These are phyloP conservation scores for Psittacula derbiana DNA, from an alignment of 2,797 vertebrate species.

Conservation along the genomic window DNA sequence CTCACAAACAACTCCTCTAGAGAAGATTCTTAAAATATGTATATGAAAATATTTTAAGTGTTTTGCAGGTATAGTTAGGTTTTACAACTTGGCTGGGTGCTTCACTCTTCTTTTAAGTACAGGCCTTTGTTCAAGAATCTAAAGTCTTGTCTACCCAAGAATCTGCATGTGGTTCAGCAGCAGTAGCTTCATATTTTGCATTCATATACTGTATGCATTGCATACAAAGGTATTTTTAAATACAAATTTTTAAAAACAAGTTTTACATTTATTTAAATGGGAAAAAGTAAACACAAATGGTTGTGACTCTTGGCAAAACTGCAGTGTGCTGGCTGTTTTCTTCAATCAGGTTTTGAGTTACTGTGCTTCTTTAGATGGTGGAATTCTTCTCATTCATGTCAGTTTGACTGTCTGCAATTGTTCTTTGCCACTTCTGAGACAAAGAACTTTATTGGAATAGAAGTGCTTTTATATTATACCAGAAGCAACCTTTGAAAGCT, in stretches of 20 bases:
- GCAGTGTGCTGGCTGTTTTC: not conserved
- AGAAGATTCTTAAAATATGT: not conserved
- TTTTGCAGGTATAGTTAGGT: not conserved
- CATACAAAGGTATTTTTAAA: not conserved
- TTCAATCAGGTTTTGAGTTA: not conserved
- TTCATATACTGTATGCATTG: not conserved
- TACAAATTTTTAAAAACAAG: not conserved
- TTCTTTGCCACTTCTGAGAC: not conserved
- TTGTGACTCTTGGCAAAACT: not conserved
- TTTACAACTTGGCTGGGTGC: not conserved
- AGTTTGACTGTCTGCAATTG: not conserved
- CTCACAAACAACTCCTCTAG: not conserved
- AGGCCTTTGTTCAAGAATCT: not conserved
- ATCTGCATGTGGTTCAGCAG: not conserved
- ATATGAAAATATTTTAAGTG: not conserved
- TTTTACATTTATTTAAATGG: not conserved
- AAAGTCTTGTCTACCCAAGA: not conserved
- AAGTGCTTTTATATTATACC: not conserved
- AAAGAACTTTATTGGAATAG: not conserved
- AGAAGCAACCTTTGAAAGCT: not conserved
- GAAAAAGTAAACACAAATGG: not conserved
- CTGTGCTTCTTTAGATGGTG: not conserved
- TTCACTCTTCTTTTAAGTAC: not conserved
- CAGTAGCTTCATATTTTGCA: not conserved
- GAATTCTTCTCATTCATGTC: not conserved